Evolutionary conservation across 2,888 invertebrate species (phyloP), one percentile per base, ranked within the genome.

Genomic region (Cephus runcator): DNA sequence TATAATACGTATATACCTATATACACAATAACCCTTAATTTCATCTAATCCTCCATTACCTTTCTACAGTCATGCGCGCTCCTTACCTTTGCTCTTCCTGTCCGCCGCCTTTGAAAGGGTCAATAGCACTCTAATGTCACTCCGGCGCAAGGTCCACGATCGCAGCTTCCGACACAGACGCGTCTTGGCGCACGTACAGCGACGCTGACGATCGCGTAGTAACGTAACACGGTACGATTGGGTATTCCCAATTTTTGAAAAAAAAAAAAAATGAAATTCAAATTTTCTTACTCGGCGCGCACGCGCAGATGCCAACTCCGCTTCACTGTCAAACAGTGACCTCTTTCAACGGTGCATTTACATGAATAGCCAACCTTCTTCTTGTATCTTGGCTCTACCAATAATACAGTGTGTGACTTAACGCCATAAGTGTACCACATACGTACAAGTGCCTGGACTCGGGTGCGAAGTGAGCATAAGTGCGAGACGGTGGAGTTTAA

Each of bases 401-500:
- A 23, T 56, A 9, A 23, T 23, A 81, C 83, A 86, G 86, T 35
- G 35, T 35, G 35, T 83, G 88, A 87, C 85, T 88, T 87, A 84
- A 86, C 86, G 85, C 86, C 84, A 87, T 84, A 81, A 82, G 82
- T 56, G 56, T 56, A 56, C 23, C 56, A 56, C 56, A 23, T 56
- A 56, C 1, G 56, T 56, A 23, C 56, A 23, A 56, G 56, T 56
- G 56, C 23, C 56, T 23, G 56, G 56, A 56, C 88, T 89, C 87
- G 90, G 89, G 90, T 88, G 90, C 90, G 90, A 90, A 90, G 89
- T 88, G 87, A 88, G 88, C 88, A 88, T 86, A 89, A 89, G 88
- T 87, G 88, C 90, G 90, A 89, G 89, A 89, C 89, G 87, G 88
- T 88, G 86, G 87, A 90, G 90, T 91, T 91, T 91, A 91, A 91